These are phyloP conservation scores for Melospiza melodia DNA, from an alignment of 2,113 vertebrate species.

Conservation along the genomic window DNA sequence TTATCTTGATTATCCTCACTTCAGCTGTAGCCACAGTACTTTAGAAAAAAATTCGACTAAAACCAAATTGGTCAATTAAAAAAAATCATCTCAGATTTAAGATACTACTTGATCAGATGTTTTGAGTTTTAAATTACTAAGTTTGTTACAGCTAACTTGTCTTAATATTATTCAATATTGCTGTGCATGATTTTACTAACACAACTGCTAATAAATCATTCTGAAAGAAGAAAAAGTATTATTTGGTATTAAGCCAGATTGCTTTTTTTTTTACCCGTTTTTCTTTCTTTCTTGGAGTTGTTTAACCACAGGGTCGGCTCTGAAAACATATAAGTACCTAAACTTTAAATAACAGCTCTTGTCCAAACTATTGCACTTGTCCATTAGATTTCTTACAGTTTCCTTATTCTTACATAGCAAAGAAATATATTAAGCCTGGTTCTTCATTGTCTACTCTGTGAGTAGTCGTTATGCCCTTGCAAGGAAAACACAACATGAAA, in stretches of 20 bases:
- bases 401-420: neutral
- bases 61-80: neutral
- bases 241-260: neutral
- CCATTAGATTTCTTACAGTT: neutral
- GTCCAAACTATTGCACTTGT: neutral
- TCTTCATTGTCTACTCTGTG: neutral
- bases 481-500: neutral
- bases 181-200: neutral
- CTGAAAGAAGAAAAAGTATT: neutral
- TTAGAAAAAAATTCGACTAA: neutral
- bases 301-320: neutral
- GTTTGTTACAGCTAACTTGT: neutral
- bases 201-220: neutral
- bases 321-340: neutral
- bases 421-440: neutral
- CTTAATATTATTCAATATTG: neutral
- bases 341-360: neutral
- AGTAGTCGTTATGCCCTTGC: neutral
- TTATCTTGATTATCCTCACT: slow-evolving; percentile 9
- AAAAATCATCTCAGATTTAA: neutral
- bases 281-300: neutral
- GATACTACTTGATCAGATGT: neutral
- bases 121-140: neutral
- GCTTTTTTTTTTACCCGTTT: neutral
- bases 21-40: neutral